A percentile compares a stretch with the other conserved stretches of the same genome.
Conservation (phyloP, 1,140 invertebrate genomes). For the Zaprionus kolodkinae region DNA sequence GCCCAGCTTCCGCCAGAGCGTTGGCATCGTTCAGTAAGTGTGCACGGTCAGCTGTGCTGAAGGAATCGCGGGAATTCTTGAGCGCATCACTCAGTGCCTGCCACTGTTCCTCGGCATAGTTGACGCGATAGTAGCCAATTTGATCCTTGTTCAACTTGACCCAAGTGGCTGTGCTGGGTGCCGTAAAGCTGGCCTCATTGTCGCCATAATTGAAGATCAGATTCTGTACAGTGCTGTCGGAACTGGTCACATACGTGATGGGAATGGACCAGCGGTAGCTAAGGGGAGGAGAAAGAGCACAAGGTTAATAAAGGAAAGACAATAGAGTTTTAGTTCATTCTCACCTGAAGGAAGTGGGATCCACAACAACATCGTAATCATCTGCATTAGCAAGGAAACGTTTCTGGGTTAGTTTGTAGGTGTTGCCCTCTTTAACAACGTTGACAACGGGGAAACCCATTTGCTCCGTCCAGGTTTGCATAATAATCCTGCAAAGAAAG, state of each 20-base stretch:
- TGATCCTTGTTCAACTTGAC: constrained; percentile 95
- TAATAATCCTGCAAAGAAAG: constrained; percentile 86
- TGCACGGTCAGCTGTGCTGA: constrained; percentile 91
- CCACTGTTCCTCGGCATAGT: constrained; percentile 91
- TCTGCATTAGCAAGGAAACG: constrained; percentile 90
- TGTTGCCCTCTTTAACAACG: constrained; percentile 85
- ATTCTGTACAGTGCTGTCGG: constrained; percentile 55
- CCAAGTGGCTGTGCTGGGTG: constrained; percentile 86
- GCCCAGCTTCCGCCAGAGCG: constrained; percentile 89
- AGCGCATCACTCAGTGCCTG: constrained; percentile 86
- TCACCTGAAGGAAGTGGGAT: constrained; percentile 87
- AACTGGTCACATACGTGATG: constrained; percentile 90
- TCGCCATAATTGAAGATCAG: constrained; percentile 83
- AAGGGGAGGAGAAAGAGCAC: not conserved
- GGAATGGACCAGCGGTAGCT: constrained; percentile 94
- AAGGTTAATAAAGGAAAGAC: not conserved
- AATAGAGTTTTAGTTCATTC: not conserved
- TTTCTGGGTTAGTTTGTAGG: constrained; percentile 88
- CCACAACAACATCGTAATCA: constrained; percentile 83
- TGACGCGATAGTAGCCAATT: constrained; percentile 94
- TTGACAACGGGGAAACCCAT: constrained; percentile 95
- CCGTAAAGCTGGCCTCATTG: constrained; percentile 62
- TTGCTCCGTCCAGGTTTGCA: constrained; percentile 97
- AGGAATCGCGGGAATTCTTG: constrained; percentile 62
- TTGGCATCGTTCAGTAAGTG: constrained; percentile 95